A percentile compares a stretch with the other conserved stretches of the same genome.
Conservation (phyloP, 1,140 invertebrate species). For the Lutraria rhynchaena region DNA sequence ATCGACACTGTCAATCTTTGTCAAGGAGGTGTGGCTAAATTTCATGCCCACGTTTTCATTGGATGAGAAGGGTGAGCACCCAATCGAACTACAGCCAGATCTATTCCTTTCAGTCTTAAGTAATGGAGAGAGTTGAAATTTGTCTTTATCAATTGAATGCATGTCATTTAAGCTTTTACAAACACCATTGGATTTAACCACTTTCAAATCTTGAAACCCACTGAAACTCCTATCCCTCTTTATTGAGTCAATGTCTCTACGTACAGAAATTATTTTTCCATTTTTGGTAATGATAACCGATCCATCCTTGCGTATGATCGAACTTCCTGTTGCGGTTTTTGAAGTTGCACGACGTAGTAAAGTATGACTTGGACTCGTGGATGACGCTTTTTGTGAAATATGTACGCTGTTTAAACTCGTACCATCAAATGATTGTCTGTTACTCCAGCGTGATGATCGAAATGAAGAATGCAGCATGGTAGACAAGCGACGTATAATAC, state of each 20-base stretch:
- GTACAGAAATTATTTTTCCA: conserved; percentile 77
- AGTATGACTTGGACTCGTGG: conserved; percentile 49
- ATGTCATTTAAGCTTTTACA: conserved; percentile 47
- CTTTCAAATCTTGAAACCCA: conserved; percentile 50
- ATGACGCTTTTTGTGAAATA: conserved; percentile 9
- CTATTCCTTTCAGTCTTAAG: neutral
- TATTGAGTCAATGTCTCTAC: conserved; percentile 58
- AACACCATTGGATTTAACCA: conserved; percentile 6
- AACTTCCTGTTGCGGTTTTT: conserved; percentile 73
- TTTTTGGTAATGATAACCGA: conserved; percentile 77
- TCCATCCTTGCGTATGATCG: conserved; percentile 74
- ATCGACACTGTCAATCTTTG: conserved; percentile 57
- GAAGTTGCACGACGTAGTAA: conserved; percentile 58
- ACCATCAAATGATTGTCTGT: conserved; percentile 51
- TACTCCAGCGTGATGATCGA: conserved; percentile 33
- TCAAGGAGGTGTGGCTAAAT: conserved; percentile 54
- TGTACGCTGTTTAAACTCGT: conserved; percentile 30
- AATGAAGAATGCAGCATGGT: conserved; percentile 56
- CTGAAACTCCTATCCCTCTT: conserved; percentile 44
- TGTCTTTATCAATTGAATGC: conserved; percentile 24
- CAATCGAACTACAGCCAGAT: neutral
- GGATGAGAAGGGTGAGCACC: neutral
- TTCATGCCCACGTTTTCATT: neutral
- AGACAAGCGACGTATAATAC: conserved; percentile 54
- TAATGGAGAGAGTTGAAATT: conserved; percentile 15